Base-by-base conservation (phyloP, 2,888 invertebrate genomes). In the Nomada fabriciana region DNA sequence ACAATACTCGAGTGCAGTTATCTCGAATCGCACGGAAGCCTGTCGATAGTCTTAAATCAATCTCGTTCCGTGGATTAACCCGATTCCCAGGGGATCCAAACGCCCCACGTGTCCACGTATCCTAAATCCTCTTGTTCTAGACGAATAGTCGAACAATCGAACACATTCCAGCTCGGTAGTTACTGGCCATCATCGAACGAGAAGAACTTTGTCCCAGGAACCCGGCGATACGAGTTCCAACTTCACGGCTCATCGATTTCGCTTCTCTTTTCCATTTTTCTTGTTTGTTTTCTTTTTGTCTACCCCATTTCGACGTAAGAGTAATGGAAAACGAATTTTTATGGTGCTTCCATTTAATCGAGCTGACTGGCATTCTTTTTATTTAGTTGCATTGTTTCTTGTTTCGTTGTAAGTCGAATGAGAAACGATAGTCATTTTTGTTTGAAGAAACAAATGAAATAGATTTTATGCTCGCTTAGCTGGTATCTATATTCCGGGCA, bases 211-310 rank as follows among this genome's bases (percentile, higher is more conserved):
- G 61, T 18, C n/a, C 47, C 20, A 91, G 90, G 90, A 92, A 93
- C 91, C 86, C 89, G 91, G 91, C 82, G 77, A 83, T 15, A 83
- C 57, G 91, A 90, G 91, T 25, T 70, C 89, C 92, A 93, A 93
- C 93, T 93, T 93, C 93, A 93, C 92, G 93, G 92, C 87, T 92
- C 93, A 91, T 82, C 85, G 82, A 72, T 52, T 77, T 71, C 59
- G 29, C 53, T 77, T 25, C 73, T 74, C 53, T 20, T 68, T 72
- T 73, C 70, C 57, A 70, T 61, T 64, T 53, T 60, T 36, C 68
- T 52, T 42, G 50, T 13, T 55, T 29, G 18, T 25, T 43, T n/a
- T 29, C 11, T 68, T 77, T 70, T 67, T 18, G 13, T 18, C n/a
- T 2, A 2, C 4, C 7, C 23, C 15, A 18, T 20, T 53, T 15